Conservation (phyloP, 1,140 invertebrate genomes). For the Drosophila ironensis region DNA sequence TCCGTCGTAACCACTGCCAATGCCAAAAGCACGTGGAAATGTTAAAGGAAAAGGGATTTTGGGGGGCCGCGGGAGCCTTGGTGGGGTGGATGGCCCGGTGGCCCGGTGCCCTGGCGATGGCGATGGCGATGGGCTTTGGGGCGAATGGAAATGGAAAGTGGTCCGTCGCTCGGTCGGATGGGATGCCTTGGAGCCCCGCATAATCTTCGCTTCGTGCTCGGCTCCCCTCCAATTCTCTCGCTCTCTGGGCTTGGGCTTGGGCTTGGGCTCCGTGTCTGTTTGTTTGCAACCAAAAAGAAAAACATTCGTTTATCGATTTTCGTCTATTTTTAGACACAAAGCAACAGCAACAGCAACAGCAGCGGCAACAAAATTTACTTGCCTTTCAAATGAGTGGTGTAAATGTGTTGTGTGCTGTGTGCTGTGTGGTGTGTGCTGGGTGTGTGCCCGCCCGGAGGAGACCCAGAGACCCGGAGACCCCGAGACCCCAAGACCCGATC, state of each 20-base stretch:
- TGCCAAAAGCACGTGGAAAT: slow-evolving; percentile 62
- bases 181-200: slow-evolving; percentile 15
- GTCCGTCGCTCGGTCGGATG: too few species aligned
- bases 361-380: slow-evolving; percentile 68
- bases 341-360: slow-evolving; percentile 21
- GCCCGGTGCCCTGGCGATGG: too few species aligned
- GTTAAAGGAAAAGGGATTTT: background rate
- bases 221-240: slow-evolving; percentile 9
- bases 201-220: slow-evolving; percentile 45
- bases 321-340: slow-evolving; percentile 77
- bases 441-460: slow-evolving; percentile 18
- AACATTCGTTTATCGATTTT: slow-evolving; percentile 81
- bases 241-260: background rate
- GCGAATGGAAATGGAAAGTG: too few species aligned
- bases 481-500: slow-evolving; percentile 2
- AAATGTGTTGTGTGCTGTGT: slow-evolving; percentile 23
- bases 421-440: slow-evolving; percentile 20
- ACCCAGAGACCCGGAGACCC: slow-evolving; percentile 15
- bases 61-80: background rate
- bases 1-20: slow-evolving; percentile 48
- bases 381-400: slow-evolving; percentile 63
- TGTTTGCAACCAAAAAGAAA: slow-evolving; percentile 63
- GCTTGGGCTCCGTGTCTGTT: slow-evolving; percentile 24
- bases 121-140: too few species aligned
- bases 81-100: slow-evolving; percentile 2